Percentiles rank a stretch among this genome's conserved stretches.
phyloP scores from a whole-genome alignment of 1,140 invertebrate species.

The Portunus trituberculatus region DNA sequence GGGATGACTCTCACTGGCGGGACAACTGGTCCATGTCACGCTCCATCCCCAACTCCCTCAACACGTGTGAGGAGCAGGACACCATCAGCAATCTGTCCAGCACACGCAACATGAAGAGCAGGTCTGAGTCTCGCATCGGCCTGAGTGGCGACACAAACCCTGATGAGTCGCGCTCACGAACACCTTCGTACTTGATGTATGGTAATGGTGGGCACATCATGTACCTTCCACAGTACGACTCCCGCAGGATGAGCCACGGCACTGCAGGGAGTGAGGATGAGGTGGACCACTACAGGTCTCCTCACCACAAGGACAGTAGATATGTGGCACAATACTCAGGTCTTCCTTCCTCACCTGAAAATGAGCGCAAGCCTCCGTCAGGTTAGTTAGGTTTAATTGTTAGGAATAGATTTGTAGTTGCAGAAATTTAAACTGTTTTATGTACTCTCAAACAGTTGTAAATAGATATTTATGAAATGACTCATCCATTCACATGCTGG shows the following conservation, averaged over 20 bases:
- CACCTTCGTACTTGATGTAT: conserved; percentile 70
- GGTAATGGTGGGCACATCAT: conserved; percentile 82
- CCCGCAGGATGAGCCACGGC: conserved; percentile 78
- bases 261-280: conserved; percentile 78
- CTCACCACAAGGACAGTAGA: conserved; percentile 39
- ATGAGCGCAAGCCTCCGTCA: conserved; percentile 74
- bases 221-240: conserved; percentile 87
- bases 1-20: conserved; percentile 70
- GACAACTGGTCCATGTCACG: conserved; percentile 85
- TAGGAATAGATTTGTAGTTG: too few relatives aligned
- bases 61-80: conserved; percentile 82
- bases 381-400: neutral
- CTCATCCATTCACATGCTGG: too few relatives aligned
- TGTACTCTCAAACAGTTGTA: too few relatives aligned
- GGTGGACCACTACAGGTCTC: conserved; percentile 33
- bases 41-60: conserved; percentile 89
- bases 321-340: conserved; percentile 30
- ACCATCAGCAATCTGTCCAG: conserved; percentile 63
- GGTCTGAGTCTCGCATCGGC: conserved; percentile 62
- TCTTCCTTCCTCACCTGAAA: conserved; percentile 59
- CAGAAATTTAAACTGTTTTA: too few relatives aligned
- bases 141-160: neutral
- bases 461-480: too few relatives aligned
- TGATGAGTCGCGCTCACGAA: conserved; percentile 61
- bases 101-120: conserved; percentile 54